phyloP scores from a whole-genome alignment of 2,113 vertebrate genomes.

The Rhineura floridana region DNA sequence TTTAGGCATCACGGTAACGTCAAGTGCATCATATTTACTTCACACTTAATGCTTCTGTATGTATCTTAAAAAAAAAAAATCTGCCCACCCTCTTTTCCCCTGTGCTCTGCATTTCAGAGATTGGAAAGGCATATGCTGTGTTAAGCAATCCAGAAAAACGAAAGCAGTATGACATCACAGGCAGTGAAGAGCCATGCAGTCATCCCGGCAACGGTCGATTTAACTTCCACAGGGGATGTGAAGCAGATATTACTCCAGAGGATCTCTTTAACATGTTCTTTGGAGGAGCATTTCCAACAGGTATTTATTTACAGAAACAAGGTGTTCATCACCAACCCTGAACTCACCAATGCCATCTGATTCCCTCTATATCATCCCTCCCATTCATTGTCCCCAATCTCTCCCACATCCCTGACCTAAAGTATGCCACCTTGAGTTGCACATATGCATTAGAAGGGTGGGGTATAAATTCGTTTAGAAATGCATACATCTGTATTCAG shows the following conservation, averaged over 20 bases:
- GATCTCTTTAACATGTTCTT: constrained; percentile 99
- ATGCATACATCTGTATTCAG: background rate
- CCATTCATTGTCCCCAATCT: background rate
- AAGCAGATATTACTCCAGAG: constrained; percentile 96
- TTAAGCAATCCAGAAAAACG: constrained; percentile 94
- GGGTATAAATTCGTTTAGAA: no score
- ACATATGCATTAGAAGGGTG: background rate
- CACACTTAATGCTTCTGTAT: no score
- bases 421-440: background rate
- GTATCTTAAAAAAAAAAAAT: background rate
- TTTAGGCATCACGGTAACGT: background rate
- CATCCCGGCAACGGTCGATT: constrained; percentile 87
- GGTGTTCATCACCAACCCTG: background rate
- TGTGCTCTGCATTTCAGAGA: constrained; percentile 81
- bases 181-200: constrained; percentile 86
- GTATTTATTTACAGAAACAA: constrained; percentile 65
- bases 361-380: background rate
- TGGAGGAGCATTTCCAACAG: constrained; percentile 92
- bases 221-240: constrained; percentile 93
- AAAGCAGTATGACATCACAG: constrained; percentile 92
- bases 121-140: constrained; percentile 94
- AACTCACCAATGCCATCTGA: background rate
- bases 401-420: background rate
- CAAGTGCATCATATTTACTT: no score
- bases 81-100: constrained; percentile 21